Evolutionary conservation across 2,113 vertebrate genomes (phyloP).

Genomic region (Cephalopterus ornatus): DNA sequence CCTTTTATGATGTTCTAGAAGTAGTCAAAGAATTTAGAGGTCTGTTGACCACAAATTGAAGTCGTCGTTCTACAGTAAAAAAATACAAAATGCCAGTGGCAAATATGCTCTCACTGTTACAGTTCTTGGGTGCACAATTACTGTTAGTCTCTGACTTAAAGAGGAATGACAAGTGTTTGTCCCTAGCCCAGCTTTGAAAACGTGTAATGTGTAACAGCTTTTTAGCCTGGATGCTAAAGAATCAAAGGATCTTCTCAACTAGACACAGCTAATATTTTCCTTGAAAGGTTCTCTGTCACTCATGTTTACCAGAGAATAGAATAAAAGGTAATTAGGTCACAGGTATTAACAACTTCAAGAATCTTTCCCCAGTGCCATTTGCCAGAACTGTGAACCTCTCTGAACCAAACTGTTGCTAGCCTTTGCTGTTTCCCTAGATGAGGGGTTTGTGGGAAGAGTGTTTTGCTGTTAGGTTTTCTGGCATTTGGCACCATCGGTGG

Average conservation of each 20-base stretch:
- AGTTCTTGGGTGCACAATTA: not conserved
- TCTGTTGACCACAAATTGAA: not conserved
- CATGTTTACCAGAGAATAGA: not conserved
- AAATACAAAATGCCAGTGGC: not conserved
- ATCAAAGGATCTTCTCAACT: not conserved
- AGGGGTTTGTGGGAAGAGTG: fast-evolving
- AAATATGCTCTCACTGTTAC: not conserved
- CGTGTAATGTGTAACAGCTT: not conserved
- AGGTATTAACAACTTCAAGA: not conserved
- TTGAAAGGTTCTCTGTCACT: not conserved
- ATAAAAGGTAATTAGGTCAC: not conserved
- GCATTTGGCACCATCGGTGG: not conserved
- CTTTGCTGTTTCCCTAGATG: not conserved
- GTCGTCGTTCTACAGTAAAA: not conserved
- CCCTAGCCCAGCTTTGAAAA: not conserved
- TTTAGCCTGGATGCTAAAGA: not conserved
- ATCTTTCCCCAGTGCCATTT: not conserved
- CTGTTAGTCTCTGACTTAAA: not conserved
- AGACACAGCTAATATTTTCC: not conserved
- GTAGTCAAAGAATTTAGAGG: not conserved
- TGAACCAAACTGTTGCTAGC: not conserved
- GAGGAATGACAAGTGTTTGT: not conserved
- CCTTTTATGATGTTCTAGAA: not conserved
- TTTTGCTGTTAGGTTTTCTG: not conserved
- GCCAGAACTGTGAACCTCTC: not conserved